Conservation (phyloP, 1,140 invertebrate genomes). For the Protaetia brevitarsis region DNA sequence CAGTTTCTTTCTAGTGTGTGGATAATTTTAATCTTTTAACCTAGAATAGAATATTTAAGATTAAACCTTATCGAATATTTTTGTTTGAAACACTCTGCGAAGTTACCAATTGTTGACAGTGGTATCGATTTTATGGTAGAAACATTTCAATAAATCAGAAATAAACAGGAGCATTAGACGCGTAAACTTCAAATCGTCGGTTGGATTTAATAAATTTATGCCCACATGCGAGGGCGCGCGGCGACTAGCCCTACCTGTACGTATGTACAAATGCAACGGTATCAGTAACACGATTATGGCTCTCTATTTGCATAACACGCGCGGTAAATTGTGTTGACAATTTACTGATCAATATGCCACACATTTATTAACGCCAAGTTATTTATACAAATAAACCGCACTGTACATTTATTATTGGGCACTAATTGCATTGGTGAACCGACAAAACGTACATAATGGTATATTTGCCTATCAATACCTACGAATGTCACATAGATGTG, state of each 20-base stretch:
- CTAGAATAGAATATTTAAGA: no score
- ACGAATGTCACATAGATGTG: background rate
- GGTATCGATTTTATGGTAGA: no score
- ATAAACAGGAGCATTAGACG: background rate
- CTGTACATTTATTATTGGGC: background rate
- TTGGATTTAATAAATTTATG: background rate
- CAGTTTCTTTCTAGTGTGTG: no score
- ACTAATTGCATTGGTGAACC: background rate
- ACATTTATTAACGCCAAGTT: background rate
- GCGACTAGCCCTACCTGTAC: background rate
- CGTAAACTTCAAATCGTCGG: background rate
- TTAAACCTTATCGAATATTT: no score
- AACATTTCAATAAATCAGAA: background rate
- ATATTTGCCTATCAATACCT: background rate
- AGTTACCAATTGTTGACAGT: no score
- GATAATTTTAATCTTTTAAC: no score
- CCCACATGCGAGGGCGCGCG: background rate
- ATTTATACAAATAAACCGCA: background rate
- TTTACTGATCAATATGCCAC: background rate
- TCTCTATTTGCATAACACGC: background rate
- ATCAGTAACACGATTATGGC: background rate
- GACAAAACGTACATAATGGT: background rate
- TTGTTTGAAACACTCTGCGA: no score
- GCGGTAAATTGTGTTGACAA: background rate
- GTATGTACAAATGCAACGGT: slow-evolving; percentile 1